Evolutionary conservation across 2,113 vertebrate genomes (phyloP).

Genomic region (Lamprotornis superbus): DNA sequence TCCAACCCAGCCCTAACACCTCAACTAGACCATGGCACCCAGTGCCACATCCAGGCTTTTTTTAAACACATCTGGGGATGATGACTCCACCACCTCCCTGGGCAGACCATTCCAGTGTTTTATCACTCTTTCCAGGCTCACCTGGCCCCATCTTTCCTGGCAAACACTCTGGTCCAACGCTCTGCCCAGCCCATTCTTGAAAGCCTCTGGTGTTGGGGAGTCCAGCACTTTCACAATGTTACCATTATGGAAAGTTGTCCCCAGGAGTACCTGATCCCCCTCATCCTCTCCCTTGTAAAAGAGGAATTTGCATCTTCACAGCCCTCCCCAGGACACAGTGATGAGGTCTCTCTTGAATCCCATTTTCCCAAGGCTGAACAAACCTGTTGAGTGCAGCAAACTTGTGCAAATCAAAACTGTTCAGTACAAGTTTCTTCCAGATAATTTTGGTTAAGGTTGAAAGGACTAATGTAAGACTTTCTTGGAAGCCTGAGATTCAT

Average conservation of each 20-base stretch:
- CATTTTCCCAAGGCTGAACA: background rate
- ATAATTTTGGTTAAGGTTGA: background rate
- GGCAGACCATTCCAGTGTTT: no score
- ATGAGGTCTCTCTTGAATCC: background rate
- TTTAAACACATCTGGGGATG: no score
- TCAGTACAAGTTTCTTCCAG: background rate
- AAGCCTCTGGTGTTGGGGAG: background rate
- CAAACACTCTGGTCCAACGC: background rate
- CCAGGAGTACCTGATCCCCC: background rate
- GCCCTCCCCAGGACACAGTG: background rate
- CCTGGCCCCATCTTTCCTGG: background rate
- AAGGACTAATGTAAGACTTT: background rate
- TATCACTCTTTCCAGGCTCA: background rate
- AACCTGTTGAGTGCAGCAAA: background rate
- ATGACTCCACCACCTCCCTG: no score
- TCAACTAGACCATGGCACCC: no score
- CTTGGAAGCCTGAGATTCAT: background rate
- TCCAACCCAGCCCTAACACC: no score
- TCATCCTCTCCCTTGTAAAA: background rate
- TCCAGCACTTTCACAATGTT: background rate
- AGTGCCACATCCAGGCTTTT: no score
- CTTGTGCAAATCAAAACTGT: background rate
- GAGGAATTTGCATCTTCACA: background rate
- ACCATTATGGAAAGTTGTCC: background rate
- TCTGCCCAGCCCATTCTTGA: background rate